Conservation (phyloP, 2,113 vertebrate species). For the Nibea coibor region DNA sequence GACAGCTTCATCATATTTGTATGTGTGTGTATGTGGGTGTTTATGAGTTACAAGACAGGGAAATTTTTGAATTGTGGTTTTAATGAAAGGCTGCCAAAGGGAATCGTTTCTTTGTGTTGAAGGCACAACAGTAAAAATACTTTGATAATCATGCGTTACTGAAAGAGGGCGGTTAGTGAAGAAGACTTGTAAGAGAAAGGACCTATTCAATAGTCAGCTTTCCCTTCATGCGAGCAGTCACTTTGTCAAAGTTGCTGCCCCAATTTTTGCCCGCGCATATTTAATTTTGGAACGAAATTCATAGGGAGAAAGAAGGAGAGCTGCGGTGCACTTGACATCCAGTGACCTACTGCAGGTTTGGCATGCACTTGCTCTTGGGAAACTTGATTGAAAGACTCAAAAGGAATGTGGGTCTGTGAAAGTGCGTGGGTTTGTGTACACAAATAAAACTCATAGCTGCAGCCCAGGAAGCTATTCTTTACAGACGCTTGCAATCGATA, state of each 20-base stretch:
- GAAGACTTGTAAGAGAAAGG: neutral
- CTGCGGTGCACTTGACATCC: constrained; percentile 26
- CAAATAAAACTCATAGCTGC: constrained; percentile 30
- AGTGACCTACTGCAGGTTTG: constrained; percentile 52
- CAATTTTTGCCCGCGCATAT: constrained; percentile 28
- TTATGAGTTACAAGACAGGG: constrained; percentile 21
- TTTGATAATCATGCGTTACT: constrained; percentile 14
- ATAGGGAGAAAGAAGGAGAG: neutral
- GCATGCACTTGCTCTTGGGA: constrained; percentile 28
- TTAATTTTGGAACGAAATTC: constrained; percentile 34
- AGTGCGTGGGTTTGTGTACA: constrained; percentile 16
- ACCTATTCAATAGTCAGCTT: neutral
- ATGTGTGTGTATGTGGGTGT: constrained; percentile 11
- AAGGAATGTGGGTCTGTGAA: constrained; percentile 34
- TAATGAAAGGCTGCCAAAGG: constrained; percentile 47
- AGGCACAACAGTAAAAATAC: constrained; percentile 35
- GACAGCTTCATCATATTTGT: constrained; percentile 65
- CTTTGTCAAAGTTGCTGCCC: constrained; percentile 14
- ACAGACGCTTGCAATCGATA: constrained; percentile 33
- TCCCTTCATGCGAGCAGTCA: constrained; percentile 6
- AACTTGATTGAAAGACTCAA: constrained; percentile 55
- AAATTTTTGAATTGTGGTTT: constrained; percentile 35
- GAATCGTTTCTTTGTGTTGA: constrained; percentile 18
- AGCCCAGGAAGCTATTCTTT: constrained; percentile 27
- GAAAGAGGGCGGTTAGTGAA: neutral